Conservation (phyloP, 2,888 invertebrate species). For the Galerucella nymphaeae region DNA sequence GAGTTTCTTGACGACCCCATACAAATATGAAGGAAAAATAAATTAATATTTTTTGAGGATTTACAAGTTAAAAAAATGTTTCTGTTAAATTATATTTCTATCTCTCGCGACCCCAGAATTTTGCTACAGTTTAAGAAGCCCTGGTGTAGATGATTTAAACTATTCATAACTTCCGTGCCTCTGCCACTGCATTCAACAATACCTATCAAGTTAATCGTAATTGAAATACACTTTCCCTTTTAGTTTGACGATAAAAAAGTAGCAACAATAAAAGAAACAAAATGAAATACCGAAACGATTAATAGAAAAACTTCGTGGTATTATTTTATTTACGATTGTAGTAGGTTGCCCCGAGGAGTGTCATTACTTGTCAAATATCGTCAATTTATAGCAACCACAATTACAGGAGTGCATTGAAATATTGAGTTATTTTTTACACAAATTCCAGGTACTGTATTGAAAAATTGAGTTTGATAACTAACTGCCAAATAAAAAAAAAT, state of each 20-base stretch:
- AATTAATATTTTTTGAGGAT: no score
- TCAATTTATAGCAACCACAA: not conserved
- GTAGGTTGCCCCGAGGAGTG: conserved; percentile 20
- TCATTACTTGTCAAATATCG: conserved; percentile 19
- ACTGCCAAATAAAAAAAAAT: no score
- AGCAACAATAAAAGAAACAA: conserved; percentile 28
- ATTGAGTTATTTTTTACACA: not conserved
- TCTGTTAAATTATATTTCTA: no score
- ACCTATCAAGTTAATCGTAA: conserved; percentile 3
- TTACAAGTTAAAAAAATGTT: no score
- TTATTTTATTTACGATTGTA: conserved; percentile 17
- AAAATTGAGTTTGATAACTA: no score
- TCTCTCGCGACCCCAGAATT: no score
- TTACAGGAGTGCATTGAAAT: not conserved
- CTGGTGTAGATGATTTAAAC: no score
- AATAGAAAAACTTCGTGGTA: conserved; percentile 21
- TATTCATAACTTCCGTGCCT: not conserved
- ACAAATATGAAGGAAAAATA: no score
- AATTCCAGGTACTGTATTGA: no score
- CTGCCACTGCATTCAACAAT: not conserved
- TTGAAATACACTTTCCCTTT: conserved; percentile 28
- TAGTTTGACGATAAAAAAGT: conserved; percentile 18
- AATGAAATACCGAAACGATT: conserved; percentile 11
- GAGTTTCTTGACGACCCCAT: no score
- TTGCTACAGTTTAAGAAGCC: no score